Evolutionary conservation across 2,113 vertebrate species (phyloP).

Genomic region (Gorsachius goisagi): DNA sequence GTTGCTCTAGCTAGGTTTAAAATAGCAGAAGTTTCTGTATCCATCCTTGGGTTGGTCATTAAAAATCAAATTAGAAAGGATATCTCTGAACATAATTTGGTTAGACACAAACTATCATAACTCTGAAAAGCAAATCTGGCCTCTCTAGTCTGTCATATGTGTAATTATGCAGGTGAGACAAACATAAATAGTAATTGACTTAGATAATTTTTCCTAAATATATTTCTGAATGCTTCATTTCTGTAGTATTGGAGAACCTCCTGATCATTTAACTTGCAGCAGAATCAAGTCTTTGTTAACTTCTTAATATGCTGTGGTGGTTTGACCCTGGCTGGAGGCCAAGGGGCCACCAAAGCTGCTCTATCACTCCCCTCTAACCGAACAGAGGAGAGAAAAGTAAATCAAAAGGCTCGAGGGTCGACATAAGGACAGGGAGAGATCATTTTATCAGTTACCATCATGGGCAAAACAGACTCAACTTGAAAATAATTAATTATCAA

Average conservation of each 20-base stretch:
- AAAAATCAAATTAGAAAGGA: background rate
- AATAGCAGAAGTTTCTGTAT: background rate
- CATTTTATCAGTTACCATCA: no score
- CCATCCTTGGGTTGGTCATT: background rate
- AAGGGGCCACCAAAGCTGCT: no score
- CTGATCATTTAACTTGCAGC: background rate
- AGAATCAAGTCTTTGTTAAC: background rate
- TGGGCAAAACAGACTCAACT: no score
- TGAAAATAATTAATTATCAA: no score
- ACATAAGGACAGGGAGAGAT: no score
- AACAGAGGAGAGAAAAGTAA: no score
- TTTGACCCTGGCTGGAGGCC: no score
- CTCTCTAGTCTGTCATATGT: fast-evolving
- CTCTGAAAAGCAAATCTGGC: background rate
- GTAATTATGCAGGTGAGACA: background rate
- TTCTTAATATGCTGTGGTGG: background rate
- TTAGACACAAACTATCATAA: background rate
- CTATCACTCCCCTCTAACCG: no score
- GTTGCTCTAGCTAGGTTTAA: background rate
- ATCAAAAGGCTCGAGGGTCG: no score
- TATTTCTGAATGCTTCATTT: background rate
- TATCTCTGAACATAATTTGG: background rate
- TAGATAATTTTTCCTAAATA: background rate
- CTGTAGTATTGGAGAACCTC: background rate
- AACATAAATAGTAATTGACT: background rate